Conservation (phyloP, 2,797 vertebrate genomes). For the Clarias fuscus region DNA sequence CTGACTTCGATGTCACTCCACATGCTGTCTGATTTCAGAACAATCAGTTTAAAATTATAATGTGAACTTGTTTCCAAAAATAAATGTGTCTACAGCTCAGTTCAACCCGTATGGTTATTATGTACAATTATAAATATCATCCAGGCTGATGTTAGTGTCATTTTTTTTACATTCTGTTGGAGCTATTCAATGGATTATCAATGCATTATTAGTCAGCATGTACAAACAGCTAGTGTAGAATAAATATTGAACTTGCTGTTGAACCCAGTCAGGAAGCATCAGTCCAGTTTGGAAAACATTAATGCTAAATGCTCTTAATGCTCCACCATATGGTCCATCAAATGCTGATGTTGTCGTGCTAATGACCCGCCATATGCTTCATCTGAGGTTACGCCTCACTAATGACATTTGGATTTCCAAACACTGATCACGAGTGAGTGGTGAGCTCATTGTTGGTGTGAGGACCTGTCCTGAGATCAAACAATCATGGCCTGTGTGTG, state of each 20-base stretch:
- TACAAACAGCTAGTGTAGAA: not conserved
- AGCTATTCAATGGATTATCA: not conserved
- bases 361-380: conserved; percentile 7
- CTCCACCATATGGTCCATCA: not conserved
- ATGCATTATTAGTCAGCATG: not conserved
- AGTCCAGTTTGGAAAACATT: conserved; percentile 3
- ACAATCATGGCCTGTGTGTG: not conserved
- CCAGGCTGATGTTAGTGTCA: not conserved
- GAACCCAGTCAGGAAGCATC: not conserved
- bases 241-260: not conserved
- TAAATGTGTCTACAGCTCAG: not conserved
- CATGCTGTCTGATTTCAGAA: not conserved
- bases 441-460: not conserved
- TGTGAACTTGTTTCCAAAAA: not conserved
- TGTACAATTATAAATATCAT: not conserved
- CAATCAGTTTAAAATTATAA: not conserved
- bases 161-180: not conserved
- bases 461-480: not conserved
- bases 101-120: not conserved
- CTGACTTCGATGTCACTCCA: not conserved
- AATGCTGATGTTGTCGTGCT: not conserved
- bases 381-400: not conserved
- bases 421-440: not conserved
- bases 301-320: not conserved
- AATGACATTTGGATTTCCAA: not conserved